phyloP scores from a whole-genome alignment of 2,888 invertebrate species.

The Tipula lateralis region DNA sequence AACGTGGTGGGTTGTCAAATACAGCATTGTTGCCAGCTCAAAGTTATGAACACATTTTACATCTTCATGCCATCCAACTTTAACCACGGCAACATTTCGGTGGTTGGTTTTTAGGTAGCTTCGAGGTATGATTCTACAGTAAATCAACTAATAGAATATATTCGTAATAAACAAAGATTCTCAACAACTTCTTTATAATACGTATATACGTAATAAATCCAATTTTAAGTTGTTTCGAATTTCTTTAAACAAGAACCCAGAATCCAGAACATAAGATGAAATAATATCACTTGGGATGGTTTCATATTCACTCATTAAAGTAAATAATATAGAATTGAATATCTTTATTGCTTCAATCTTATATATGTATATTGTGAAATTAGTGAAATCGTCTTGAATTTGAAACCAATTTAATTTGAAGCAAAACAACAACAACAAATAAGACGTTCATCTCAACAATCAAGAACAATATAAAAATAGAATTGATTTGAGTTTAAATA shows the following conservation, averaged over 20 bases:
- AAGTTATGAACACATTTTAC: no score
- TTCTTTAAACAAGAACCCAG: neutral
- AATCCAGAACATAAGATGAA: neutral
- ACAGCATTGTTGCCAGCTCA: no score
- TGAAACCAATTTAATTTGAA: conserved; percentile 13
- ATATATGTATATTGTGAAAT: neutral
- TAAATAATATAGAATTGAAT: neutral
- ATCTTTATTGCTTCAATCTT: neutral
- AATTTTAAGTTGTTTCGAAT: neutral
- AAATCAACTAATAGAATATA: no score
- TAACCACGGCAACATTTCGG: no score
- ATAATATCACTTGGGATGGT: neutral
- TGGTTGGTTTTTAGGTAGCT: no score
- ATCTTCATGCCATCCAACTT: no score
- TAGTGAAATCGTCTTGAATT: neutral
- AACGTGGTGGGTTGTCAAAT: no score
- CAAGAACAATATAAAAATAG: neutral
- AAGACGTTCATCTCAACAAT: neutral
- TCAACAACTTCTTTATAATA: no score
- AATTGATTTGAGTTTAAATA: conserved; percentile 4
- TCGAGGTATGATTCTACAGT: no score
- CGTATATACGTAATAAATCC: neutral
- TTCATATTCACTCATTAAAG: neutral
- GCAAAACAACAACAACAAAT: neutral
- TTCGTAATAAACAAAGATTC: no score